Evolutionary conservation across 2,797 vertebrate species (phyloP), one percentile per base, ranked within the genome.

Genomic region (Cyclura pinguis): DNA sequence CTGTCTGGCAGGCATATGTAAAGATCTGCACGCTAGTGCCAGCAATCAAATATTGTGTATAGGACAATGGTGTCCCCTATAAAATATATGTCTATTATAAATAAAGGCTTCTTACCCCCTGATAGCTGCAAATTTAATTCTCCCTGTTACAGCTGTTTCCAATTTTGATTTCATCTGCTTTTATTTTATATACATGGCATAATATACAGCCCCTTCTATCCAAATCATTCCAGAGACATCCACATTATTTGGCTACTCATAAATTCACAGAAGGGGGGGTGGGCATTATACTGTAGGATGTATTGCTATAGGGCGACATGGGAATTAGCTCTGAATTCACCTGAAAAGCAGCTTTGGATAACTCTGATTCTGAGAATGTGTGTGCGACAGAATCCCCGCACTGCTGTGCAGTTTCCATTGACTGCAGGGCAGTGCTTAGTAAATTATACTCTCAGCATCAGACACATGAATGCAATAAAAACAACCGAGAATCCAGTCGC

Each of bases 101-200:
- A 78, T 42, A 88, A 82, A 55, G 27, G 35, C 13, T 57, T 55
- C 57, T 13, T 88, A 85, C 18, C 57, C 27, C 52, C 10, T 76
- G 18, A 52, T 35, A 52, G 77, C 14, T 81, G 27, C 55, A 85
- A 2, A 55, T 85, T 85, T 77, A 72, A 74, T 74, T n/a, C 72
- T 88, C 13, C 78, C 47, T n/a, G 27, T 62, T 42, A 67, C 50
- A 83, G 35, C 47, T 83, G 59, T 72, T 87, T 84, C n/a, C 42
- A 87, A 6, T 55, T 88, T 88, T 83, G 67, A 86, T 74, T 83
- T 83, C 35, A 59, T 42, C 87, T 85, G 82, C 76, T 81, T 85
- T 88, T 72, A 80, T 81, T 80, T 81, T 62, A 86, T 12, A n/a
- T n/a, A 72, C 57, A 9, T 50, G 13, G 24, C 38, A 62, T 57